A percentile compares a stretch with the other conserved stretches of the same genome.
Conservation (phyloP, 2,113 vertebrate species). For the Eulemur rufifrons region DNA sequence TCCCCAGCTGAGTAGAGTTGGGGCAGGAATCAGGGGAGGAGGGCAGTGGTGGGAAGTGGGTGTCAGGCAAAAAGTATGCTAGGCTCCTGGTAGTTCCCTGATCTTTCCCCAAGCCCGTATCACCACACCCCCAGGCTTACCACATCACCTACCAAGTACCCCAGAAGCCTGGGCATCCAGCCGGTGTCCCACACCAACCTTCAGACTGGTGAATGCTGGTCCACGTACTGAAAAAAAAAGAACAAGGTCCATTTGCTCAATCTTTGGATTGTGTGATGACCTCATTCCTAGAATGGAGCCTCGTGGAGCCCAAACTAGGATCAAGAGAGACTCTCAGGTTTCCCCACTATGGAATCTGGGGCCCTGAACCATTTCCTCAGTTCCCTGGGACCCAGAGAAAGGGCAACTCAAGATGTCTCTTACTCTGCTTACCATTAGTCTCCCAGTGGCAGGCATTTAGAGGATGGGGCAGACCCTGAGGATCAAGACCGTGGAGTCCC, state of each 20-base stretch:
- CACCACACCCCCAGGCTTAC: background rate
- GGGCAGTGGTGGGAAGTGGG: background rate
- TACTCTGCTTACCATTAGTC: background rate
- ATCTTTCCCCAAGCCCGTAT: background rate
- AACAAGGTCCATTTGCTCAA: background rate
- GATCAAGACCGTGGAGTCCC: background rate
- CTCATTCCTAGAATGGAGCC: background rate
- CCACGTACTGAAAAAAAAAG: constrained; percentile 87
- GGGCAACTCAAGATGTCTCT: background rate
- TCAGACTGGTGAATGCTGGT: constrained; percentile 85
- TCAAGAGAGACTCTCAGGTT: background rate
- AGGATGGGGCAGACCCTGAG: too few relatives aligned
- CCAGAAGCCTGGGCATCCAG: constrained; percentile 92
- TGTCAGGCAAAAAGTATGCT: background rate
- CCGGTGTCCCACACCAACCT: constrained; percentile 91
- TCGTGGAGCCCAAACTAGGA: background rate
- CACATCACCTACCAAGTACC: constrained; percentile 89
- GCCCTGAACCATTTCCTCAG: background rate
- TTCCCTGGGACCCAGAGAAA: background rate
- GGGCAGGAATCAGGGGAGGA: background rate
- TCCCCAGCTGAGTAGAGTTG: background rate
- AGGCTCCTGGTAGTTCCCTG: background rate
- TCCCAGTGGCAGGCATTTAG: background rate
- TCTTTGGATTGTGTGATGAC: background rate
- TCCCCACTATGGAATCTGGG: background rate